Percentiles rank a stretch among this genome's conserved stretches.
Conservation (phyloP, 2,797 vertebrate genomes). For the Bufotes viridis region DNA sequence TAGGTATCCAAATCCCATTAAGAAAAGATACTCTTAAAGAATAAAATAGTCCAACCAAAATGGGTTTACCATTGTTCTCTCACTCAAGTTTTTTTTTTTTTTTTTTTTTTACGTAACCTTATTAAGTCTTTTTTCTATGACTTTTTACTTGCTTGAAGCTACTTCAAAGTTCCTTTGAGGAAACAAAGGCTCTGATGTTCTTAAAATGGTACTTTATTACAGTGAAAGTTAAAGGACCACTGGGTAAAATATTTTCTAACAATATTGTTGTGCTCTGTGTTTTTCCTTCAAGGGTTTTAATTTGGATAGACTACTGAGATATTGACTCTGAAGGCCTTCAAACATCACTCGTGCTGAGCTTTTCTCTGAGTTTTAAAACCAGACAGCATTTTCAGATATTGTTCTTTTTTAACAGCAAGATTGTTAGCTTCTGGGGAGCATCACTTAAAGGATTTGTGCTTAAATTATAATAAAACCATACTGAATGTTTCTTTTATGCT, state of each 20-base stretch:
- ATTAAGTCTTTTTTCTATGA: constrained; percentile 52
- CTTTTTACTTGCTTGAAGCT: constrained; percentile 59
- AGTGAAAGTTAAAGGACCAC: constrained; percentile 47
- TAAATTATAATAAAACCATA: constrained; percentile 45
- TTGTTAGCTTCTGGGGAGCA: constrained; percentile 45
- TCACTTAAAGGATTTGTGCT: constrained; percentile 55
- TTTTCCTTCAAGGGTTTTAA: constrained; percentile 49
- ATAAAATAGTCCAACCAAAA: constrained; percentile 25
- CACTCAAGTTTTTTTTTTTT: constrained; percentile 39
- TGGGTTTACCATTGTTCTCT: constrained; percentile 31
- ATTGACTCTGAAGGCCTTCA: constrained; percentile 60
- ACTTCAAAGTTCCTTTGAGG: constrained; percentile 51
- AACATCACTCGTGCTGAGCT: constrained; percentile 60
- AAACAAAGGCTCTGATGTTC: constrained; percentile 48
- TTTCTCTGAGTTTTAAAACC: constrained; percentile 52
- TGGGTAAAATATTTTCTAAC: constrained; percentile 54
- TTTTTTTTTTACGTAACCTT: constrained; percentile 46
- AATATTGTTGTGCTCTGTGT: constrained; percentile 43
- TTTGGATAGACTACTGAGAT: constrained; percentile 48
- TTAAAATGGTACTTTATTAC: constrained; percentile 51
- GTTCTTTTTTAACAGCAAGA: constrained; percentile 34
- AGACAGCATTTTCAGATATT: constrained; percentile 38
- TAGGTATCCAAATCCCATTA: neutral
- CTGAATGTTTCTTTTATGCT: constrained; percentile 36
- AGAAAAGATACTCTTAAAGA: constrained; percentile 21